These are phyloP conservation scores for Microplitis manilae DNA, from an alignment of 2,888 invertebrate species.

Conservation along the genomic window DNA sequence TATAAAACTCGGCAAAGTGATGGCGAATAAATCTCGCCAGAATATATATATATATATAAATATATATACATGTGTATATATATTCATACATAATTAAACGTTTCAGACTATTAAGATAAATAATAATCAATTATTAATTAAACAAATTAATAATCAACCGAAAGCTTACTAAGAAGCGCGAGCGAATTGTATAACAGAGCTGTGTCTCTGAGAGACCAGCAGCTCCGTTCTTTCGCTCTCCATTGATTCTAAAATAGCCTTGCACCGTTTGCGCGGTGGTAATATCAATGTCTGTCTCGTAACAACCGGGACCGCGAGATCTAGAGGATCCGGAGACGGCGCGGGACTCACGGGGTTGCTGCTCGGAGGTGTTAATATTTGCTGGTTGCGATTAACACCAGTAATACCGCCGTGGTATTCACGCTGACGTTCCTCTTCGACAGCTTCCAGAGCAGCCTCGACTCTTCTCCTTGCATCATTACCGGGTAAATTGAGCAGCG, in stretches of 20 bases:
- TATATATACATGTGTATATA: neutral
- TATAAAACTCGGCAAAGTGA: conserved; percentile 5
- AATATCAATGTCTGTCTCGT: conserved; percentile 77
- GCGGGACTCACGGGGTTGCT: conserved; percentile 75
- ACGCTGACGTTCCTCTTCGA: conserved; percentile 70
- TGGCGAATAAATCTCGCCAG: neutral
- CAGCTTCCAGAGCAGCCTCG: conserved; percentile 77
- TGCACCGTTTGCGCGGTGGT: conserved; percentile 84
- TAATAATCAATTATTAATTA: neutral
- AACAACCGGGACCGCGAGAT: conserved; percentile 70
- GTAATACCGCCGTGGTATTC: conserved; percentile 47
- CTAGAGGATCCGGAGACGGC: conserved; percentile 75
- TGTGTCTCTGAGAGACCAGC: conserved; percentile 71
- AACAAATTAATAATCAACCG: neutral
- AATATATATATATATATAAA: neutral
- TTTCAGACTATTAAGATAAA: conserved; percentile 9
- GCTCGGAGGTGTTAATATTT: conserved; percentile 75
- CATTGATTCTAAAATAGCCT: conserved; percentile 83
- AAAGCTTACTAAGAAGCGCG: conserved; percentile 72
- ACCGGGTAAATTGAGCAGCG: conserved; percentile 68
- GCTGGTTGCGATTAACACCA: conserved; percentile 55
- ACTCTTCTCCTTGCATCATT: conserved; percentile 77
- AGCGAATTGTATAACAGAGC: conserved; percentile 90
- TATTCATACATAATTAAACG: neutral
- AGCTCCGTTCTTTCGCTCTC: conserved; percentile 68